A percentile compares a stretch with the other conserved stretches of the same genome.
Evolutionary conservation across 92 coral and sea anemone species (phyloP).

Genomic region (Heteractis magnifica): DNA sequence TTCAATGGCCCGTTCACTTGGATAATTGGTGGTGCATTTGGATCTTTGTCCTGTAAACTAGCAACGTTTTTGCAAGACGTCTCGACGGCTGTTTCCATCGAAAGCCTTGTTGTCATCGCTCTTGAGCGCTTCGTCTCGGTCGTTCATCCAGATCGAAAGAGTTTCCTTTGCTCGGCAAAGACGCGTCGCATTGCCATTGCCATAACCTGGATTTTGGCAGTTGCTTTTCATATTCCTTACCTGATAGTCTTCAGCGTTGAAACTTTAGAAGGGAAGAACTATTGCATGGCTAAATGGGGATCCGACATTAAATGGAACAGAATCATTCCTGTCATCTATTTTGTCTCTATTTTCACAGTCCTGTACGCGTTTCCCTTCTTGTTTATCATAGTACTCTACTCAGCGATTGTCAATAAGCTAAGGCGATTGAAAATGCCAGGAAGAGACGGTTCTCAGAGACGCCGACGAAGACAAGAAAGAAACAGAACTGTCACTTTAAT

Average conservation of each 20-base stretch:
- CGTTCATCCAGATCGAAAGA: conserved; percentile 24
- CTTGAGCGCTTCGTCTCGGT: conserved; percentile 34
- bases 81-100: conserved; percentile 45
- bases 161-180: conserved; percentile 29
- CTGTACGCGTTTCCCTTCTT: conserved; percentile 38
- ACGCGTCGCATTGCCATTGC: conserved; percentile 12
- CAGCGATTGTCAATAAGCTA: conserved; percentile 43
- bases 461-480: conserved; percentile 34
- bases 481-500: conserved; percentile 41
- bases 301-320: conserved; percentile 6
- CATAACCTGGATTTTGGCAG: conserved; percentile 25
- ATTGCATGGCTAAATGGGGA: conserved; percentile 35
- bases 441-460: conserved; percentile 18
- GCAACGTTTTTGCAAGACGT: conserved; percentile 42
- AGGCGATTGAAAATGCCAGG: conserved; percentile 40
- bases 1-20: conserved; percentile 38
- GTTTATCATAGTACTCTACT: conserved; percentile 20
- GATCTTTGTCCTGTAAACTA: conserved; percentile 35
- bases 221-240: conserved; percentile 27
- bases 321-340: conserved; percentile 20
- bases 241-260: conserved; percentile 18
- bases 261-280: background rate
- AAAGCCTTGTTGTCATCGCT: conserved; percentile 39
- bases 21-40: conserved; percentile 31
- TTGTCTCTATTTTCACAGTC: conserved; percentile 33